phyloP scores from a whole-genome alignment of 2,113 vertebrate genomes.

The Apodemus speciosus region DNA sequence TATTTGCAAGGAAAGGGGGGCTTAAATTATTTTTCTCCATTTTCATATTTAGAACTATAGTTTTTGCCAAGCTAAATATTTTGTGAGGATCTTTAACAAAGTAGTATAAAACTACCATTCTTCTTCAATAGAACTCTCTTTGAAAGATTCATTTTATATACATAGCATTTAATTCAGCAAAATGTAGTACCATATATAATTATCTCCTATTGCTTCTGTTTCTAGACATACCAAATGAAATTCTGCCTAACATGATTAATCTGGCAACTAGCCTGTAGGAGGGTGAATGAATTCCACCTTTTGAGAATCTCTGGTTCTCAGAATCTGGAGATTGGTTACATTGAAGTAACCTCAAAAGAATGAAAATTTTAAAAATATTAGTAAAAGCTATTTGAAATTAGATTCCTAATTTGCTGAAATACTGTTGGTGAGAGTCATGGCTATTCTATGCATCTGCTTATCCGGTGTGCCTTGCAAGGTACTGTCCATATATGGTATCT shows the following conservation, averaged over 20 bases:
- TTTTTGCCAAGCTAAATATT: constrained; percentile 72
- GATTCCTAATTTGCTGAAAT: constrained; percentile 20
- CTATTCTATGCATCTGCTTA: neutral
- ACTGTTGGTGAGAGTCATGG: too few species aligned
- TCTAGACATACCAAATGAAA: neutral
- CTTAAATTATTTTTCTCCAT: constrained; percentile 70
- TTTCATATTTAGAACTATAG: constrained; percentile 66
- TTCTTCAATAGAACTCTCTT: constrained; percentile 39
- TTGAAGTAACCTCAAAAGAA: constrained; percentile 13
- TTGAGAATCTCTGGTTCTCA: neutral
- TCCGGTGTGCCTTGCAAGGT: neutral
- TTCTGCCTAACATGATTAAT: neutral
- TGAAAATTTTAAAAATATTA: neutral
- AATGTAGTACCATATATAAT: neutral
- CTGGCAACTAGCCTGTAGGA: neutral
- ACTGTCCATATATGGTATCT: neutral
- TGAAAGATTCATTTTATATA: neutral
- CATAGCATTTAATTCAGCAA: neutral
- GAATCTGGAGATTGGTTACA: constrained; percentile 29
- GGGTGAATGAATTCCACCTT: neutral
- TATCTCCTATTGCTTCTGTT: neutral
- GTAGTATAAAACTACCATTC: constrained; percentile 30
- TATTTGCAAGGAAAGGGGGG: constrained; percentile 70
- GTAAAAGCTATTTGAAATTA: neutral
- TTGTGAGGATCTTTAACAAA: constrained; percentile 58